Evolutionary conservation across 2,888 invertebrate species (phyloP).

Genomic region (Lithosia quadra): DNA sequence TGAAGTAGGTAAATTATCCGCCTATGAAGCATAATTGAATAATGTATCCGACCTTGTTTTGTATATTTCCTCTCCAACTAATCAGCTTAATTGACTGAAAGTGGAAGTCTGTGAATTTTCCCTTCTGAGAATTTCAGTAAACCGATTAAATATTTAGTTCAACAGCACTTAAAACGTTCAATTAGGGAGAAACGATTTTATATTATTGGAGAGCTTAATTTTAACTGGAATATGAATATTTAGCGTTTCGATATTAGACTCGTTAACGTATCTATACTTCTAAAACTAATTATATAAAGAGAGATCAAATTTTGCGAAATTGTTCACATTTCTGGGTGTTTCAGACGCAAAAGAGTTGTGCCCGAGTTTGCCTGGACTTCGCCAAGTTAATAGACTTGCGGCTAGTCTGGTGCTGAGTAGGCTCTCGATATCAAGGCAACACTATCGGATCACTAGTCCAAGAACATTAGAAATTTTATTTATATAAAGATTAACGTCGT

Average conservation of each 20-base stretch:
- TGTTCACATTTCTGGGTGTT: too few relatives aligned
- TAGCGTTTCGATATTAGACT: not conserved
- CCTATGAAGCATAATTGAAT: constrained; percentile 11
- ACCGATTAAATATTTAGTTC: constrained; percentile 2
- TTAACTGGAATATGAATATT: not conserved
- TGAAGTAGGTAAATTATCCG: not conserved
- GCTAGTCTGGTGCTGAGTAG: too few relatives aligned
- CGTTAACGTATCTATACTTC: not conserved
- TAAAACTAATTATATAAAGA: too few relatives aligned
- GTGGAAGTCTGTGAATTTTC: constrained; percentile 9
- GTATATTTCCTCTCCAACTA: not conserved
- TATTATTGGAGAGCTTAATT: not conserved
- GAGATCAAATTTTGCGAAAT: too few relatives aligned
- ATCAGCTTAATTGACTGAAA: constrained; percentile 9
- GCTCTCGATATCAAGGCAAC: too few relatives aligned
- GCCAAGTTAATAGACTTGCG: too few relatives aligned
- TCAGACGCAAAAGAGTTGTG: too few relatives aligned
- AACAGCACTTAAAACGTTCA: not conserved
- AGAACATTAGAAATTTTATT: too few relatives aligned
- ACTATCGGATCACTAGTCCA: too few relatives aligned
- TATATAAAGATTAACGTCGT: not conserved
- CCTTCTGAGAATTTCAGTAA: not conserved
- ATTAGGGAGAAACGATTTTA: not conserved
- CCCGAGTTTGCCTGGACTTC: too few relatives aligned
- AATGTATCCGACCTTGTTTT: constrained; percentile 16